Base-by-base conservation (phyloP, 1,140 invertebrate species). In the Megathymus violae region DNA sequence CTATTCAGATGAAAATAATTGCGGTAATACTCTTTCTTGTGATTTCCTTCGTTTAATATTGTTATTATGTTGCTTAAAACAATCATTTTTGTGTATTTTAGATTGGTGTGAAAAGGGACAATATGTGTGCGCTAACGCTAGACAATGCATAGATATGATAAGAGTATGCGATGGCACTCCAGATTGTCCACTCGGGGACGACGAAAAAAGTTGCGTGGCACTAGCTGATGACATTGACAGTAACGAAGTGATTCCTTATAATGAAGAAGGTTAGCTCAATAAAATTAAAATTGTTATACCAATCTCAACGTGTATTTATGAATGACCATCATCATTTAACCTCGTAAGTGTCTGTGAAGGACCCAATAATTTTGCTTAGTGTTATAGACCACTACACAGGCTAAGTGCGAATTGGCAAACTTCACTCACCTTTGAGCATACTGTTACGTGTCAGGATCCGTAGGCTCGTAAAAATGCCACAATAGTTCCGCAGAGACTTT, bases 111-210 rank as follows among this genome's bases (percentile, higher is more conserved):
- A 85, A 54, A 92, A 94, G 13, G 93, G 93, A 0, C 94, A 96
- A 75, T 96, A 95, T 69, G 94, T 96, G 4, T 97, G 96, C 75
- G 93, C 94, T 0, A 95, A 94, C 74, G 95, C 94, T 6, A 92
- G 93, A 62, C 91, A 93, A 50, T 97, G 96, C 78, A 90, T 96
- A 1, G 93, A 95, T 40, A 92, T 91, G 69, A 81, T 73, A 0
- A 93, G 92, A 65, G 93, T 96, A 22, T 97, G 96, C 85, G 95
- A 97, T 84, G 95, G 95, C 0, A 85, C 90, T 5, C 92, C 92
- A 14, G 95, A 98, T 75, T 98, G 97, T 90, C 95, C 95, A 0
- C 91, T 94, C 51, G 95, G 94, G 0, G 96, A 97, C 78, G 97
- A 98, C 84, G 97, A 97, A 84, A 93, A 93, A 38, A 94, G 94